phyloP scores from a whole-genome alignment of 2,797 vertebrate genomes.

The Esox lucius region DNA sequence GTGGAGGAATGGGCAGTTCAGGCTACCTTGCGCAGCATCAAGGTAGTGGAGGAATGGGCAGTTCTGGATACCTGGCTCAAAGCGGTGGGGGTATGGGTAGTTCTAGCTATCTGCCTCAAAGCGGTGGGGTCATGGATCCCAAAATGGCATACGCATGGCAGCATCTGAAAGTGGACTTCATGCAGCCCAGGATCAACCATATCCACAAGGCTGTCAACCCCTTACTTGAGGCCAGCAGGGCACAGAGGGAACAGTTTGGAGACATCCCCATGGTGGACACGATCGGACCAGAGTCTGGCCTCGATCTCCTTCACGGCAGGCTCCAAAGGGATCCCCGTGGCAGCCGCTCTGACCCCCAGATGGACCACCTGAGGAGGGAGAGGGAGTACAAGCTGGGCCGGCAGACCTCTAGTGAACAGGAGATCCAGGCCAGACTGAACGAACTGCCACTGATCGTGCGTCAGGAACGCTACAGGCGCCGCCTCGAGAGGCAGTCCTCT shows the following conservation, averaged over 20 bases:
- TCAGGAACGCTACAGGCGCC: conserved; percentile 77
- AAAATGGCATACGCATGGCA: conserved; percentile 79
- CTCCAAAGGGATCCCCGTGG: conserved; percentile 77
- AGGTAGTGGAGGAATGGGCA: conserved; percentile 10
- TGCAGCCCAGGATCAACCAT: conserved; percentile 86
- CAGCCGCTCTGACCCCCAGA: conserved; percentile 77
- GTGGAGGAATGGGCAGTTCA: conserved; percentile 38
- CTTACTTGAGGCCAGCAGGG: conserved; percentile 64
- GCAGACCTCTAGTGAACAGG: conserved; percentile 78
- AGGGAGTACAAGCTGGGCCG: conserved; percentile 76
- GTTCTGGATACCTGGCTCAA: conserved; percentile 65
- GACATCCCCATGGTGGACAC: conserved; percentile 74
- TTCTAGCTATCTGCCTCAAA: conserved; percentile 65
- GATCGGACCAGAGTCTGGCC: conserved; percentile 70
- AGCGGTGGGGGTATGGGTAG: conserved; percentile 78
- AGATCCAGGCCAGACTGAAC: conserved; percentile 75
- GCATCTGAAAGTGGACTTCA: conserved; percentile 84
- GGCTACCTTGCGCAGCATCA: conserved; percentile 51
- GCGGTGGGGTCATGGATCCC: conserved; percentile 74
- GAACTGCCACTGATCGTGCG: conserved; percentile 75
- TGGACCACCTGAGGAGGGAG: conserved; percentile 79
- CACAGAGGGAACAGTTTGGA: conserved; percentile 61
- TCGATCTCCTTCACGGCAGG: conserved; percentile 72
- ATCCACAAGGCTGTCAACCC: conserved; percentile 77
- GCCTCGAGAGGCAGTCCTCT: conserved; percentile 77